Evolutionary conservation across 1,140 invertebrate species (phyloP), one percentile per base, ranked within the genome.

Genomic region (Drusus annulatus): DNA sequence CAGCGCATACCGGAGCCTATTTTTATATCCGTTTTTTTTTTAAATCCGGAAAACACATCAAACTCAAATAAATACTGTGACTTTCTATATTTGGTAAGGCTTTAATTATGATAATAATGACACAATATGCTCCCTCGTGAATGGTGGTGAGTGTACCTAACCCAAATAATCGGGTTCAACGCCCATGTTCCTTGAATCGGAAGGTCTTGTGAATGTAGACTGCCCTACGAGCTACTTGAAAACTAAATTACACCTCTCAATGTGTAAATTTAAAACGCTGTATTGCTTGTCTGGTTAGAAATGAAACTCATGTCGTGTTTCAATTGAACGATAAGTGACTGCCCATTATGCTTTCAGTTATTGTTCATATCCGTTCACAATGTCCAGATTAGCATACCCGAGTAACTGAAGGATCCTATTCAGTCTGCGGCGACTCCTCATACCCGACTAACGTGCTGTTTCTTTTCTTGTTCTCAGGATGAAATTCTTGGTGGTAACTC

Each of bases 301-400:
- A 71, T 71, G 71, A 63, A 21, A 54, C 68, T 50, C 75, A 78
- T 31, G 75, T 69, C 25, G 63, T 78, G 28, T 36, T 80, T 79
- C 82, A 83, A 83, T 83, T 83, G 82, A 79, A 80, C 79, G 76
- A 68, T 78, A 58, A 81, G 76, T 63, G 79, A 75, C 79, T 65
- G 76, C 15, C 71, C 76, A 81, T 83, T 83, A 83, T 71, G 16
- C 74, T 15, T 19, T 31, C 19, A 75, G 73, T 80, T 78, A 83
- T 81, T 83, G 82, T 73, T 79, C 79, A 79, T 81, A 83, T 83
- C 82, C 82, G 82, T 63, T 73, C 45, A 74, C 71, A 58, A 75
- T 58, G 52, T 75, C 52, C 25, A 71, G 68, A 75, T 75, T 75
- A 36, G 19, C 17, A 56, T 75, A 17, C 76, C 19, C 54, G 16